Evolutionary conservation across 2,797 vertebrate genomes (phyloP).

Genomic region (Basileuterus tristriatus): DNA sequence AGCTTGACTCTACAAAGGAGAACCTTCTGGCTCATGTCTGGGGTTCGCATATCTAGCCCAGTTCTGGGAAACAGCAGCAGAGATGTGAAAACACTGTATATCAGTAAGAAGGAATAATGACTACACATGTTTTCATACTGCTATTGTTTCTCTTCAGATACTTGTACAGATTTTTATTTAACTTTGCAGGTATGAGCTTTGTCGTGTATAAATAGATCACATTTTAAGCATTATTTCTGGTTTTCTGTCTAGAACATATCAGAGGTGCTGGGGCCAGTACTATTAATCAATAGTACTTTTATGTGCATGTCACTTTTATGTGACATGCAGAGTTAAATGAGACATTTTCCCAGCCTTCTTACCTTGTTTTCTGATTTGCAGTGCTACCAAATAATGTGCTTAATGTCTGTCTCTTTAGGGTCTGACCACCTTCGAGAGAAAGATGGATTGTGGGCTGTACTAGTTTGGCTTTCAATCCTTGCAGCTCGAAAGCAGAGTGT

Average conservation of each 20-base stretch:
- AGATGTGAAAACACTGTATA: not conserved
- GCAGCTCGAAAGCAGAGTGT: constrained; percentile 90
- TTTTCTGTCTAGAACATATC: not conserved
- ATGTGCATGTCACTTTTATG: not conserved
- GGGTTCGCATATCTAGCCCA: not conserved
- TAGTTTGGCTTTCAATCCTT: constrained; percentile 95
- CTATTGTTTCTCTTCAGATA: not conserved
- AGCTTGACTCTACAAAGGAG: not conserved
- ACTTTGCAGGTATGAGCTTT: not conserved
- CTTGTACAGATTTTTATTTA: not conserved
- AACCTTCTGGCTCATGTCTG: not conserved
- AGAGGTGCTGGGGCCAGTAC: not conserved
- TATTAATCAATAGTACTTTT: not conserved
- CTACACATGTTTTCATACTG: not conserved
- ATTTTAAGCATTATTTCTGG: not conserved
- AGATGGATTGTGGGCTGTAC: constrained; percentile 95
- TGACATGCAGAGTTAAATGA: not conserved
- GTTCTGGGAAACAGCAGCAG: not conserved
- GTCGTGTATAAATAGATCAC: not conserved
- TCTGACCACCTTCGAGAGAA: constrained; percentile 98
- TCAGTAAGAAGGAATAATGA: not conserved
- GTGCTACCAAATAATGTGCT: not conserved
- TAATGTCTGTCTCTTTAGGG: constrained; percentile 75
- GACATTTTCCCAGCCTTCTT: not conserved
- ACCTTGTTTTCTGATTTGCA: not conserved